Evolutionary conservation across 2,113 vertebrate species (phyloP).

Genomic region (Sorex fumeus): DNA sequence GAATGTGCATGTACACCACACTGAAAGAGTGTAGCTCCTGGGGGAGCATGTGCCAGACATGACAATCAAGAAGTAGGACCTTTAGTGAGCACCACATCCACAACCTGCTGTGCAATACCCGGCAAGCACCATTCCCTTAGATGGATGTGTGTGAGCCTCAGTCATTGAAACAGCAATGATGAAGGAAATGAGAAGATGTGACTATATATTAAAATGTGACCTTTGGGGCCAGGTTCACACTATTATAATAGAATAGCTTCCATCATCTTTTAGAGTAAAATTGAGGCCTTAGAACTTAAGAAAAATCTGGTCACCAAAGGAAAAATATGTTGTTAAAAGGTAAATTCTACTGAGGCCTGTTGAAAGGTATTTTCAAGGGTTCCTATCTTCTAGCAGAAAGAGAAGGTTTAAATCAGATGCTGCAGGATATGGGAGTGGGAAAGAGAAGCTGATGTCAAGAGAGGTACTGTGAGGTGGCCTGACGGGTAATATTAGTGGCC

Average conservation of each 20-base stretch:
- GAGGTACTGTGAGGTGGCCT: background rate
- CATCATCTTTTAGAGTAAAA: background rate
- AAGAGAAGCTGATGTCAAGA: background rate
- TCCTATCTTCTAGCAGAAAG: background rate
- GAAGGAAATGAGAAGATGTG: too few species aligned
- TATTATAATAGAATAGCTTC: conserved; percentile 15
- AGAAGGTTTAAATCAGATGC: background rate
- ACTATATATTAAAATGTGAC: background rate
- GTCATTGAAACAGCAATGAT: too few species aligned
- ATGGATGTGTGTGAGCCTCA: too few species aligned
- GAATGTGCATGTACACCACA: too few species aligned
- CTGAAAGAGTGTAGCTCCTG: too few species aligned
- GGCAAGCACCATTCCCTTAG: too few species aligned
- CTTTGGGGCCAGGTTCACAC: conserved; percentile 33
- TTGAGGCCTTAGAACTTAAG: conserved; percentile 34
- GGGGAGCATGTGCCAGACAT: too few species aligned
- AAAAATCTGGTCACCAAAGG: conserved; percentile 9
- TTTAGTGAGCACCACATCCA: too few species aligned
- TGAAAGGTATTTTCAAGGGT: background rate
- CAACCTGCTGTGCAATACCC: too few species aligned
- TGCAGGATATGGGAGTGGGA: background rate
- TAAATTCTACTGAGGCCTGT: background rate
- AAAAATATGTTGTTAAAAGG: background rate
- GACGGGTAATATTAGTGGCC: background rate
- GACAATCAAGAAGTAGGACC: too few species aligned